Base-by-base conservation (phyloP, 2,113 vertebrate genomes). In the Gambusia holbrooki region DNA sequence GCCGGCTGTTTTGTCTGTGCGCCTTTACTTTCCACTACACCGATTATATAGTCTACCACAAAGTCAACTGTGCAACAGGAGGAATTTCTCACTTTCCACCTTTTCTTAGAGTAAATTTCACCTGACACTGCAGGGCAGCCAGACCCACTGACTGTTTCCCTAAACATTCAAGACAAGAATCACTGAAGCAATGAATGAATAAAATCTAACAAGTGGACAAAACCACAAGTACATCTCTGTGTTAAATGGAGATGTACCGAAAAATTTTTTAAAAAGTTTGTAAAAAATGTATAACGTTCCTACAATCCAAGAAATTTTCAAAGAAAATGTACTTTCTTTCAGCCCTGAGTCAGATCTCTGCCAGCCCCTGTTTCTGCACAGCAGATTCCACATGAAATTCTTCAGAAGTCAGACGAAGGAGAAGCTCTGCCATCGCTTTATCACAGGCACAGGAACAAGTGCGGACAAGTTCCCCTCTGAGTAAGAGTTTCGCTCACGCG, bases 401-500 rank as follows among this genome's bases (percentile, higher is more conserved):
- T 72, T 61, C 63, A 66, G 45, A 75, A 86, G 85, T 83, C 86
- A 81, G 2, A 29, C 4, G 67, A 68, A 73, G 88, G 84, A 82
- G 84, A 81, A 87, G 84, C 80, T 48, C 45, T 73, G 42, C 29
- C 4, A 0, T 48, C 48, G 10, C 71, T 82, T 83, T 82, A 84
- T 42, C 30, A 51, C 65, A 74, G 35, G 65, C 79, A 78, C 35
- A 69, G 77, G 64, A 79, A 78, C 87, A 86, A 74, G 90, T 80
- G 66, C 65, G 1, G 60, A 29, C 80, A 84, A 45, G 80, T 87
- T 73, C 62, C n/a, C 12, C 42, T 64, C 35, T 13, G 30, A 58
- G 35, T 17, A 62, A 27, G 12, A 66, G 65, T 87, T 86, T 88
- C 79, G 63, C 51, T 86, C 84, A 81, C 3, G 14, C 77, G 69